Evolutionary conservation across 2,113 vertebrate genomes (phyloP).

Genomic region (Isichthys henryi): DNA sequence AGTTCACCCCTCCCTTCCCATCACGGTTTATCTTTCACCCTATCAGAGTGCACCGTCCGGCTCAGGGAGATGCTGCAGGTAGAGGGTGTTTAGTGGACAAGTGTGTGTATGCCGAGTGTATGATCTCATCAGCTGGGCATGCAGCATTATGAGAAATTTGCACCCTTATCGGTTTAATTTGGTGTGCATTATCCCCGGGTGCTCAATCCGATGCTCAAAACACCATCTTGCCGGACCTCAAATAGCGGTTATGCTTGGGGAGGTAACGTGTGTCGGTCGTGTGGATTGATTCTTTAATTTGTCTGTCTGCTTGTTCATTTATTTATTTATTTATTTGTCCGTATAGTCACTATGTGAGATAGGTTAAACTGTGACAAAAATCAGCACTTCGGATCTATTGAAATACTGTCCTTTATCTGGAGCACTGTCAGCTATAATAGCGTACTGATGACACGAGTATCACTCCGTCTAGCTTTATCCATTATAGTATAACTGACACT

Average conservation of each 20-base stretch:
- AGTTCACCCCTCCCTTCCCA: conserved; percentile 20
- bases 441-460: background rate
- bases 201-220: background rate
- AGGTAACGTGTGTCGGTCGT: background rate
- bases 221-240: background rate
- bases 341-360: background rate
- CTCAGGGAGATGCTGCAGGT: conserved; percentile 41
- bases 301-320: background rate
- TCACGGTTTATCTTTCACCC: conserved; percentile 26
- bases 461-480: background rate
- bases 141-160: conserved; percentile 56
- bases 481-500: background rate
- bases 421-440: background rate
- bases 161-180: conserved; percentile 41
- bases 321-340: too few species aligned
- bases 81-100: conserved; percentile 22
- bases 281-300: background rate
- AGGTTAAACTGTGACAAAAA: background rate
- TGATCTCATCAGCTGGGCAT: conserved; percentile 59
- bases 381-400: background rate
- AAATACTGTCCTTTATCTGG: background rate
- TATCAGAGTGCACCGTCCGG: conserved; percentile 36
- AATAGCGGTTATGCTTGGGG: background rate
- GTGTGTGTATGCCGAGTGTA: conserved; percentile 45
- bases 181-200: conserved; percentile 45